Evolutionary conservation across 2,797 vertebrate species (phyloP), one percentile per base, ranked within the genome.

Genomic region (Ibycter americanus): DNA sequence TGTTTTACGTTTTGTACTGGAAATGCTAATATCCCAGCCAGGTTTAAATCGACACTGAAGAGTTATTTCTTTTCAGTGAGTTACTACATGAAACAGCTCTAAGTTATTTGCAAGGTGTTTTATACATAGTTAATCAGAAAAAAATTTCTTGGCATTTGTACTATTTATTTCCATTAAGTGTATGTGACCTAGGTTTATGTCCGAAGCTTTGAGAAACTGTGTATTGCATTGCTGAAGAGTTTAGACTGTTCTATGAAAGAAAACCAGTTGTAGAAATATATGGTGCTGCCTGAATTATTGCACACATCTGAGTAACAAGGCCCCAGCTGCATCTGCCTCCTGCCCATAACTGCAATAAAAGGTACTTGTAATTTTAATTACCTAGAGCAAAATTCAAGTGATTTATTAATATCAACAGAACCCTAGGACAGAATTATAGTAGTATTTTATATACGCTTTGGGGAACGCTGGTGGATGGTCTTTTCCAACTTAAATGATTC

Each of bases 381-480:
- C 83, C 78, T 83, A 65, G 63, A 93, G 59, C 56, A 93, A 96
- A 93, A 90, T 89, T 93, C 78, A 92, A 92, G 74, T 86, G 89
- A 71, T 91, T 87, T 96, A 72, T 91, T 96, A 93, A 78, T 76
- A 87, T 40, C 78, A 97, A 87, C 92, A 95, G 42, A 95, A 89
- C 93, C 65, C 44, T 85, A 83, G 93, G 90, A 94, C 54, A 85
- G 91, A 95, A 92, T 95, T 94, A 86, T 17, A 81, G 56, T 73
- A 34, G 61, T 81, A 46, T 65, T 91, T 95, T 92, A 81, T 83
- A 51, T 59, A 63, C 44, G 71, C 29, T 67, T 87, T 32, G 23
- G 29, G 71, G n/a, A 40, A 87, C 1, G 3, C 71, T 83, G 38
- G 23, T 89, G 81, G 81, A 44, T 44, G 44, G 44, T 44, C 44